These are phyloP conservation scores for Drosophila malerkotliana DNA, from an alignment of 1,140 invertebrate species.

Conservation along the genomic window DNA sequence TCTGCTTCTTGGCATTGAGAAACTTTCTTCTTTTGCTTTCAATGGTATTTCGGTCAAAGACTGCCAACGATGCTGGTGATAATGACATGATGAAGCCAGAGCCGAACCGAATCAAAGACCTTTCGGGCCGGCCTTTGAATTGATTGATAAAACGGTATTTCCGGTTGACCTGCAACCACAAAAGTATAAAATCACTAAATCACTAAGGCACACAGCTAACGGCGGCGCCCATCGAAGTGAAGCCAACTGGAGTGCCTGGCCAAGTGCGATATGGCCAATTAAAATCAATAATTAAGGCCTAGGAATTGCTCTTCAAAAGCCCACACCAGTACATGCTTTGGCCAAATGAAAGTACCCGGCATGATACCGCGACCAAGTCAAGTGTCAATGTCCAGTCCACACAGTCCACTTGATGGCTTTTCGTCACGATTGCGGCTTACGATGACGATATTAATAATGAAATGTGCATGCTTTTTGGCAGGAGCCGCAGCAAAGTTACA, in stretches of 20 bases:
- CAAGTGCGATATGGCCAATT: slow-evolving; percentile 57
- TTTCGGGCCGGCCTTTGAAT: slow-evolving; percentile 16
- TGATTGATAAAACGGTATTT: slow-evolving; percentile 76
- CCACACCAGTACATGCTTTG: slow-evolving; percentile 24
- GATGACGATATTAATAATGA: slow-evolving; percentile 74
- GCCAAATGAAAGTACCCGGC: slow-evolving; percentile 67
- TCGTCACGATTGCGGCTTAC: slow-evolving; percentile 69
- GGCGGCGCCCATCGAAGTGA: slow-evolving; percentile 15
- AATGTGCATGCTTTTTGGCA: slow-evolving; percentile 76
- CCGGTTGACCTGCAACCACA: slow-evolving; percentile 52
- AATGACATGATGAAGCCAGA: slow-evolving; percentile 28
- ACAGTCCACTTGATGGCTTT: slow-evolving; percentile 73
- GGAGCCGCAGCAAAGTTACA: slow-evolving; percentile 50
- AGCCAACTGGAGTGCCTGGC: slow-evolving; percentile 33
- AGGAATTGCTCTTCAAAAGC: slow-evolving; percentile 28
- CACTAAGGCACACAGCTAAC: neutral
- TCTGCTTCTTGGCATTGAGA: slow-evolving; percentile 45
- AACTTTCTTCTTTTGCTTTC: slow-evolving; percentile 81
- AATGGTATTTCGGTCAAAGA: slow-evolving; percentile 79
- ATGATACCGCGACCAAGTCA: slow-evolving; percentile 42
- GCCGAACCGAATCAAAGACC: slow-evolving; percentile 29
- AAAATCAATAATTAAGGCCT: slow-evolving; percentile 66
- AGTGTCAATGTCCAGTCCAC: slow-evolving; percentile 77
- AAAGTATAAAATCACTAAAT: slow-evolving; percentile 2
- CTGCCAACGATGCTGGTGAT: slow-evolving; percentile 38